phyloP scores from a whole-genome alignment of 2,888 invertebrate genomes.

The Neoscelio sp. region DNA sequence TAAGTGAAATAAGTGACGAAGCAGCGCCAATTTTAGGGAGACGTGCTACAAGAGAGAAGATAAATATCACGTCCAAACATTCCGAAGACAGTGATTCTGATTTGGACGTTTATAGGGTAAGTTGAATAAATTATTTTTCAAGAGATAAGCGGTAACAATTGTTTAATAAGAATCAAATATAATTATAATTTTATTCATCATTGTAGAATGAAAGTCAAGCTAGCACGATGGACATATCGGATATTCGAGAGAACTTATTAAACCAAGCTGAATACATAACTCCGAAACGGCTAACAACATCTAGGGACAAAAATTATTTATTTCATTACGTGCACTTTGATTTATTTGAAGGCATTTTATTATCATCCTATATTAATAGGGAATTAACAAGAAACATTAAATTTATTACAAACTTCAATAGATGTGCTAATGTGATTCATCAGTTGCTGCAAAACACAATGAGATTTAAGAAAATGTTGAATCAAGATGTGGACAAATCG shows the following conservation, averaged over 20 bases:
- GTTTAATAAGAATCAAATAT: background rate
- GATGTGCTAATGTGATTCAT: slow-evolving; percentile 89
- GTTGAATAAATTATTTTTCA: slow-evolving; percentile 72
- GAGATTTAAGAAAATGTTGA: slow-evolving; percentile 85
- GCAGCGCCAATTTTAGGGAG: slow-evolving; percentile 86
- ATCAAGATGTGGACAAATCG: slow-evolving; percentile 83
- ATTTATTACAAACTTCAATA: slow-evolving; percentile 89
- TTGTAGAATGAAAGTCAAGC: slow-evolving; percentile 87
- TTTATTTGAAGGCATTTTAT: slow-evolving; percentile 87
- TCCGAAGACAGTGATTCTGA: slow-evolving; percentile 91
- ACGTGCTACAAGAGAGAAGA: slow-evolving; percentile 86
- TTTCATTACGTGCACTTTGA: slow-evolving; percentile 91
- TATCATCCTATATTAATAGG: slow-evolving; percentile 84
- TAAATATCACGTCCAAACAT: slow-evolving; percentile 83
- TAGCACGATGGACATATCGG: slow-evolving; percentile 88
- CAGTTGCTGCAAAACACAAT: slow-evolving; percentile 89
- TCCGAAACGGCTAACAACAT: slow-evolving; percentile 86
- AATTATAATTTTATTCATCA: slow-evolving; percentile 12
- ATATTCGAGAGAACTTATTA: slow-evolving; percentile 89
- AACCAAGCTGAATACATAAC: slow-evolving; percentile 88
- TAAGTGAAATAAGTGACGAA: slow-evolving; percentile 88
- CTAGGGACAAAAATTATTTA: slow-evolving; percentile 88
- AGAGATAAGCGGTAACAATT: too few relatives aligned
- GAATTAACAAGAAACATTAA: slow-evolving; percentile 84
- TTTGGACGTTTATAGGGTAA: slow-evolving; percentile 87